Evolutionary conservation across 2,797 vertebrate genomes (phyloP).

Genomic region (Decapterus maruadsi): DNA sequence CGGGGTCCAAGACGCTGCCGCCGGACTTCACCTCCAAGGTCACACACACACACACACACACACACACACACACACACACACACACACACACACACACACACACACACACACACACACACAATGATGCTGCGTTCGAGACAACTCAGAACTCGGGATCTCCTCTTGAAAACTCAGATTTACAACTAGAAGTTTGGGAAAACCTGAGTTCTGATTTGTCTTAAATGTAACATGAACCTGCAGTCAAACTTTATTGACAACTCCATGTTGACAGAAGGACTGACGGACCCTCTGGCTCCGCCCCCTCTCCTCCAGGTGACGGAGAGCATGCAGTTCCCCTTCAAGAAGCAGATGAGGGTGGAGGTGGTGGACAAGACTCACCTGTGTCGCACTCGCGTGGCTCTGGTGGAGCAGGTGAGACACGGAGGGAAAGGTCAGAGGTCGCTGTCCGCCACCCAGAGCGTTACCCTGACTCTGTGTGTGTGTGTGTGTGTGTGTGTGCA

Average conservation of each 20-base stretch:
- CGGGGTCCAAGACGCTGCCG: slow-evolving; percentile 94
- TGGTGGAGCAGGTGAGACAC: slow-evolving; percentile 88
- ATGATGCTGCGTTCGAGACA: too few relatives aligned
- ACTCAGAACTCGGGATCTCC: too few relatives aligned
- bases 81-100: background rate
- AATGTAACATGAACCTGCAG: too few relatives aligned
- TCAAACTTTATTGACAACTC: too few relatives aligned
- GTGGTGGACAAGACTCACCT: slow-evolving; percentile 97
- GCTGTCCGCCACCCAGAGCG: too few relatives aligned
- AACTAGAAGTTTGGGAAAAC: too few relatives aligned
- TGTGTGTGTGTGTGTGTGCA: slow-evolving; percentile 16
- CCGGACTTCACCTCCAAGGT: slow-evolving; percentile 93
- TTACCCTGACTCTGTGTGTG: background rate
- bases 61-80: background rate
- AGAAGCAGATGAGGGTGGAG: slow-evolving; percentile 95
- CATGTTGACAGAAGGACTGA: too few relatives aligned
- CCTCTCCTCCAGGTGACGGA: slow-evolving; percentile 88
- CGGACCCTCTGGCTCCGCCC: too few relatives aligned
- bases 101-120: too few relatives aligned
- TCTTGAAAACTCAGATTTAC: too few relatives aligned
- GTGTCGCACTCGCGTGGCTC: slow-evolving; percentile 92
- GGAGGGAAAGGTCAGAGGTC: too few relatives aligned
- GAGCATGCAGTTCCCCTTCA: slow-evolving; percentile 94
- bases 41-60: slow-evolving; percentile 30
- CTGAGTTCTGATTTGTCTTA: too few relatives aligned